These are phyloP conservation scores for Falco cherrug DNA, from an alignment of 2,797 vertebrate genomes.

Conservation along the genomic window DNA sequence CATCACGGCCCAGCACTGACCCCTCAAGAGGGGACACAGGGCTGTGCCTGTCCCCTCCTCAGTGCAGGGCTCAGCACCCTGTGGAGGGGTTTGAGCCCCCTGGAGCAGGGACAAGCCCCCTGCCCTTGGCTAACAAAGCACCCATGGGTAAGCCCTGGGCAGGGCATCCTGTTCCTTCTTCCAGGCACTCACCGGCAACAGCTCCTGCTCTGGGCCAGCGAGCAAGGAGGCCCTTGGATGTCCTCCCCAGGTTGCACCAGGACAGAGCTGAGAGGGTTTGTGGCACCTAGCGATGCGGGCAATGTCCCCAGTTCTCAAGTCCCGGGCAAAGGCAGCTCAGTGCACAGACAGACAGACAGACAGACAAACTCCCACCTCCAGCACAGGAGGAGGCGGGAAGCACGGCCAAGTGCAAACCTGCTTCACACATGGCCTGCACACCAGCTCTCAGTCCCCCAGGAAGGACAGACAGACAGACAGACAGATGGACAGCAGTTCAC, in stretches of 20 bases:
- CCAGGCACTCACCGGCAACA: rapidly evolving
- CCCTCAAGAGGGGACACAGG: too few relatives aligned
- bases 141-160: neutral
- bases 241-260: rapidly evolving
- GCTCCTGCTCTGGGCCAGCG: rapidly evolving
- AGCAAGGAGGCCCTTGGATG: neutral
- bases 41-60: neutral
- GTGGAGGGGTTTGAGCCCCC: neutral
- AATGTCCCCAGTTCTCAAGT: neutral
- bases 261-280: rapidly evolving
- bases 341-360: neutral
- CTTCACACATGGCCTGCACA: rapidly evolving
- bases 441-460: neutral
- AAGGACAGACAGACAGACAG: rapidly evolving
- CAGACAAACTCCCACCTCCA: neutral
- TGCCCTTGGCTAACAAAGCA: rapidly evolving
- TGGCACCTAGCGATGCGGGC: neutral
- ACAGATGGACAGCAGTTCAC: neutral
- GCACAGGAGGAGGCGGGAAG: neutral
- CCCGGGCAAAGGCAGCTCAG: neutral
- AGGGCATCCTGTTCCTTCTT: too few relatives aligned
- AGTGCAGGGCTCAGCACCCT: neutral
- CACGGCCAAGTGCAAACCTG: rapidly evolving
- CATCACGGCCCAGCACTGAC: rapidly evolving
- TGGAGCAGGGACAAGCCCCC: neutral